phyloP scores from a whole-genome alignment of 53 echinoderm and acorn worm genomes.

The Stichopus horrens region DNA sequence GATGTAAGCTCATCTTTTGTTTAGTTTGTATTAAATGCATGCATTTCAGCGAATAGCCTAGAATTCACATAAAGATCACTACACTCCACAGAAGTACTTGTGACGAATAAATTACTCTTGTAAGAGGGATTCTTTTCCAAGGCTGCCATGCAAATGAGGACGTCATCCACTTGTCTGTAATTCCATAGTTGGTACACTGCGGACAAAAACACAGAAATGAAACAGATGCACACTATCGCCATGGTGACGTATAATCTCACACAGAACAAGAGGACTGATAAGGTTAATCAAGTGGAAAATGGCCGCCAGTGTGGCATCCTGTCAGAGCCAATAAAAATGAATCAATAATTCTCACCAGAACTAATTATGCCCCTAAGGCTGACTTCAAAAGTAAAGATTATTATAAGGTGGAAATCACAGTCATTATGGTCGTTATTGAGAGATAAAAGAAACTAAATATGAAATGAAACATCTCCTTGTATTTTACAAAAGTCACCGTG shows the following conservation, averaged over 20 bases:
- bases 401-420: no score
- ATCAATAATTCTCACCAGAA: background rate
- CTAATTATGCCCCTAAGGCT: background rate
- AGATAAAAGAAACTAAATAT: no score
- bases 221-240: background rate
- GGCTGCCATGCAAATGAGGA: slow-evolving; percentile 18
- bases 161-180: slow-evolving; percentile 39
- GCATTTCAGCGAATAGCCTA: no score
- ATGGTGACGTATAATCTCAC: background rate
- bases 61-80: no score
- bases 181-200: slow-evolving; percentile 87
- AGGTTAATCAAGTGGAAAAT: background rate
- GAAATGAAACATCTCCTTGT: no score
- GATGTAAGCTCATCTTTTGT: no score
- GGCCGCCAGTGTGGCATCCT: no score
- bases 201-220: background rate
- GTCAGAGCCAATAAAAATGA: background rate
- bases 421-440: no score
- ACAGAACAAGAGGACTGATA: background rate
- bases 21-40: no score
- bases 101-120: background rate
- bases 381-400: background rate
- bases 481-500: no score
- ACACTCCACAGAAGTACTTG: no score
- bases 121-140: slow-evolving; percentile 13